A percentile compares a stretch with the other conserved stretches of the same genome.
Conservation (phyloP, 1,140 invertebrate species). For the Babylonia areolata region DNA sequence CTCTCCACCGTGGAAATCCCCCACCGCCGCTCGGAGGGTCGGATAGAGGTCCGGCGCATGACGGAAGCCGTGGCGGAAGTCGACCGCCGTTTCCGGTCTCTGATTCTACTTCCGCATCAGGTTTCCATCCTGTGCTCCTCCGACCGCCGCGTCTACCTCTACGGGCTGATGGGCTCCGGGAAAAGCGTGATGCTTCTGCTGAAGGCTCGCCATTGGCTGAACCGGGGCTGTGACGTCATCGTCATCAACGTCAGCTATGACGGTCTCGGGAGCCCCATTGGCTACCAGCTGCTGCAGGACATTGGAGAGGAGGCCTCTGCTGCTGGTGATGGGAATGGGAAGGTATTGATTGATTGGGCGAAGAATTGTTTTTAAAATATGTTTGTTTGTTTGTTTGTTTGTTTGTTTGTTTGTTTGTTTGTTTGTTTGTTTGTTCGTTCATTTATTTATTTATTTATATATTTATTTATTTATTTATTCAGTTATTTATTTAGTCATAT, state of each 20-base stretch:
- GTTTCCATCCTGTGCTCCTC: neutral
- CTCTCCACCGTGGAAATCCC: constrained; percentile 28
- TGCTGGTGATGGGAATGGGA: neutral
- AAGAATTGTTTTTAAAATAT: no score
- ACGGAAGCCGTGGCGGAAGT: constrained; percentile 30
- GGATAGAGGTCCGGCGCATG: constrained; percentile 10
- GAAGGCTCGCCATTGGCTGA: constrained; percentile 12
- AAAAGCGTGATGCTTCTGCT: constrained; percentile 22
- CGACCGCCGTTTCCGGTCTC: constrained; percentile 2
- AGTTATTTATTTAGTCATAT: no score
- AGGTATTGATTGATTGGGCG: neutral
- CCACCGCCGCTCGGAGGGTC: neutral
- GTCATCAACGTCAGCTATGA: constrained; percentile 29
- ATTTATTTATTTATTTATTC: no score
- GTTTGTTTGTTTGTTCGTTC: no score
- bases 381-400: no score
- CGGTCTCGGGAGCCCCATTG: constrained; percentile 16
- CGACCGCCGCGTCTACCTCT: neutral
- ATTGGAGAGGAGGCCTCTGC: neutral
- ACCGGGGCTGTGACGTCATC: constrained; percentile 18
- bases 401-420: no score
- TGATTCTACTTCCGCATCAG: neutral
- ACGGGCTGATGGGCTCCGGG: constrained; percentile 24
- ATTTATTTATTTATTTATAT: no score
- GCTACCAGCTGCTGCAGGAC: neutral